These are phyloP conservation scores for Marisa cornuarietis DNA, from an alignment of 1,140 invertebrate species.

Conservation along the genomic window DNA sequence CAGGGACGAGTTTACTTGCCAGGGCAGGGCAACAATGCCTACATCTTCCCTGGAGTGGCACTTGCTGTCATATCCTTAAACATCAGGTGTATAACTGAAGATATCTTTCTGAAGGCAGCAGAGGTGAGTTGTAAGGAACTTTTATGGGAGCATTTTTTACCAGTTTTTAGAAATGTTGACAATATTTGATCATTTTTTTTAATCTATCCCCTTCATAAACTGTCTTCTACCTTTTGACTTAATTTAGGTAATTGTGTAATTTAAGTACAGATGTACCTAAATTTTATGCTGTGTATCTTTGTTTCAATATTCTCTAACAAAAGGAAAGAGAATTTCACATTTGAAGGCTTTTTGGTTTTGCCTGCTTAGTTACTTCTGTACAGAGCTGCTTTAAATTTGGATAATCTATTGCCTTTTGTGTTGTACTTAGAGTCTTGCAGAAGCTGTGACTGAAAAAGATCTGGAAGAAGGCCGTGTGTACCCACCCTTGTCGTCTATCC, in stretches of 20 bases:
- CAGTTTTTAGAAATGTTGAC: neutral
- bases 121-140: slow-evolving; percentile 44
- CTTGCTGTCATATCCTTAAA: slow-evolving; percentile 60
- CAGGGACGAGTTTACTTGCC: slow-evolving; percentile 56
- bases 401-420: slow-evolving; percentile 5
- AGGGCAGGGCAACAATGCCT: slow-evolving; percentile 66
- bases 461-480: slow-evolving; percentile 89
- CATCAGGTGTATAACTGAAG: slow-evolving; percentile 58
- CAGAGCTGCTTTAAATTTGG: neutral
- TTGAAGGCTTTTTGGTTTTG: neutral
- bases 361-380: neutral
- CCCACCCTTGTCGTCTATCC: slow-evolving; percentile 88
- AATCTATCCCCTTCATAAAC: too few species aligned
- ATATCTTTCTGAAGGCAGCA: slow-evolving; percentile 61
- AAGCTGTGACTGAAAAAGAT: slow-evolving; percentile 84
- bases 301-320: neutral
- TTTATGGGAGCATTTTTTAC: too few species aligned
- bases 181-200: too few species aligned
- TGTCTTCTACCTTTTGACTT: too few species aligned
- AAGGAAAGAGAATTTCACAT: neutral
- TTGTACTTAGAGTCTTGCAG: slow-evolving; percentile 76
- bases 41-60: slow-evolving; percentile 66
- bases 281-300: neutral
- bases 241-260: too few species aligned
- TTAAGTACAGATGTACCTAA: neutral